These are phyloP conservation scores for Phymastichus coffea DNA, from an alignment of 1,140 invertebrate genomes.

Conservation along the genomic window DNA sequence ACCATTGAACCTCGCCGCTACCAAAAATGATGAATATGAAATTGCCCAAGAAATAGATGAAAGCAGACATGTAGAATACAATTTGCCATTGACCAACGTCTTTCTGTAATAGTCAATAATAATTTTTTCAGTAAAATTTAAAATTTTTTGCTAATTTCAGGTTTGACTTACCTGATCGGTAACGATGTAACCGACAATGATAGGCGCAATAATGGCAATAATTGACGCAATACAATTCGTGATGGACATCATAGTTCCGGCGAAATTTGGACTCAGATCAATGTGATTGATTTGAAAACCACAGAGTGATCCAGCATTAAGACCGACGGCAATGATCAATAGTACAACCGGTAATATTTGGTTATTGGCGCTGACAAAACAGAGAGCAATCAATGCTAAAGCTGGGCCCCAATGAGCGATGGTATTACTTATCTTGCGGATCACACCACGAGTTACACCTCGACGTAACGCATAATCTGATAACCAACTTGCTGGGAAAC, in stretches of 20 bases:
- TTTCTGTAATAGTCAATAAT: conserved; percentile 44
- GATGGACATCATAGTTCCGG: conserved; percentile 66
- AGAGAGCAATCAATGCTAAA: conserved; percentile 49
- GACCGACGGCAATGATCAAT: conserved; percentile 60
- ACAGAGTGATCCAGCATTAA: conserved; percentile 61
- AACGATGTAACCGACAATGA: conserved; percentile 56
- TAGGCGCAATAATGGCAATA: conserved; percentile 62
- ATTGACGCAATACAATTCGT: conserved; percentile 67
- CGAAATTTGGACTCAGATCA: conserved; percentile 67
- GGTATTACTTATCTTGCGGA: conserved; percentile 68
- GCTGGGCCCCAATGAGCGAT: conserved; percentile 59
- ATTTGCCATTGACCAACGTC: conserved; percentile 57
- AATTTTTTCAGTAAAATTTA: background rate
- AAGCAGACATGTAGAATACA: conserved; percentile 61
- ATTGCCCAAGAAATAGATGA: conserved; percentile 58
- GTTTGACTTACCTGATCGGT: conserved; percentile 42
- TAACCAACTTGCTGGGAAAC: conserved; percentile 64
- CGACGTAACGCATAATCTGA: conserved; percentile 64
- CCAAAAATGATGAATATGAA: conserved; percentile 57
- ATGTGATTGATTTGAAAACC: conserved; percentile 65
- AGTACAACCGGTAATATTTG: conserved; percentile 47
- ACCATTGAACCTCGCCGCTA: conserved; percentile 49
- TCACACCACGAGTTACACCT: conserved; percentile 55
- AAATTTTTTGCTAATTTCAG: background rate
- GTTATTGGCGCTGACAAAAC: conserved; percentile 33